Conservation (phyloP, 2,797 vertebrate genomes). For the Rhinichthys osculus region DNA sequence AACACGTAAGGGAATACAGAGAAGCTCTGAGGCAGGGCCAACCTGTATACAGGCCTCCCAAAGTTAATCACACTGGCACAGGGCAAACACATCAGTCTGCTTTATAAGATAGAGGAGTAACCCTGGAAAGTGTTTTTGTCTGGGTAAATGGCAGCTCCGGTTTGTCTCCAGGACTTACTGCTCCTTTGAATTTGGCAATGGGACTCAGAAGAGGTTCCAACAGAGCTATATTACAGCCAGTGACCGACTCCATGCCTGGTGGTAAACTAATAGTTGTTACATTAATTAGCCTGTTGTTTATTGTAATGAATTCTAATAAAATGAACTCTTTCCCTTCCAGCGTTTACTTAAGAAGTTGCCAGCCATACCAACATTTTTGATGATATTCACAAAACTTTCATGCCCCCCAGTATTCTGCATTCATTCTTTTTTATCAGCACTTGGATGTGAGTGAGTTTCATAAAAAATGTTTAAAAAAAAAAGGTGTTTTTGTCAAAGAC, state of each 20-base stretch:
- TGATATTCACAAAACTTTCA: background rate
- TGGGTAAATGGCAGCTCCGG: slow-evolving; percentile 58
- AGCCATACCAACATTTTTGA: background rate
- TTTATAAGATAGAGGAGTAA: slow-evolving; percentile 72
- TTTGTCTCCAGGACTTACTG: slow-evolving; percentile 50
- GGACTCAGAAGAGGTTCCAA: slow-evolving; percentile 19
- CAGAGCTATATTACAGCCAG: slow-evolving; percentile 15
- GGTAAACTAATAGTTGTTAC: slow-evolving; percentile 4
- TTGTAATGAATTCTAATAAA: background rate
- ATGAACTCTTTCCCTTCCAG: background rate
- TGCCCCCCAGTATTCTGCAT: background rate
- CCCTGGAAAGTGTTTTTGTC: slow-evolving; percentile 65
- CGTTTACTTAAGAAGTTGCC: background rate
- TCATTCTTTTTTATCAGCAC: background rate
- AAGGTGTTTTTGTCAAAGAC: background rate
- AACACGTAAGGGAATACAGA: slow-evolving; percentile 74
- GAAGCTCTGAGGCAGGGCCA: slow-evolving; percentile 63
- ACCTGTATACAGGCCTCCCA: slow-evolving; percentile 59
- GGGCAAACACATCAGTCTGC: slow-evolving; percentile 64
- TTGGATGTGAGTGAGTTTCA: background rate
- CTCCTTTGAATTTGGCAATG: slow-evolving; percentile 55
- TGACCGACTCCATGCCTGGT: background rate
- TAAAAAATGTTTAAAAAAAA: background rate
- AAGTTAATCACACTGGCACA: slow-evolving; percentile 71
- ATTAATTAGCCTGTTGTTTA: slow-evolving; percentile 16